A percentile compares a stretch with the other conserved stretches of the same genome.
Evolutionary conservation across 2,888 invertebrate species (phyloP).

Genomic region (Fragum sueziense): DNA sequence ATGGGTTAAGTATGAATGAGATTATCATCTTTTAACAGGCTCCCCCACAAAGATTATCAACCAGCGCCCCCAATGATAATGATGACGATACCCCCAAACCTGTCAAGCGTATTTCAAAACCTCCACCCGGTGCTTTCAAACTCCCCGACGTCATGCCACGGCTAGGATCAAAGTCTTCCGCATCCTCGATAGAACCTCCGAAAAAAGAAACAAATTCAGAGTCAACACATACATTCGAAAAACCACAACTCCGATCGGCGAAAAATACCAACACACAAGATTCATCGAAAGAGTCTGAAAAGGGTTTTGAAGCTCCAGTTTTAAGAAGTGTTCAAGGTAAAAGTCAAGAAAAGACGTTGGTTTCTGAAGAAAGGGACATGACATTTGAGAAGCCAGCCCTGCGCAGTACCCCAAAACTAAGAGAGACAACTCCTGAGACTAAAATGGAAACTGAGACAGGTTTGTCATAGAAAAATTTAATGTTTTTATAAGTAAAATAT

Average conservation of each 20-base stretch:
- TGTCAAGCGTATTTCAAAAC: slow-evolving; percentile 48
- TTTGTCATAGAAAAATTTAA: not conserved
- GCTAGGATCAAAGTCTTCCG: not conserved
- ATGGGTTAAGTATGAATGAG: no score
- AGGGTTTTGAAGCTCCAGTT: slow-evolving; percentile 14
- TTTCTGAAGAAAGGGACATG: slow-evolving; percentile 45
- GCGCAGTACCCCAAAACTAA: slow-evolving; percentile 46
- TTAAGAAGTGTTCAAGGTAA: slow-evolving; percentile 4
- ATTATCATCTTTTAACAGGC: slow-evolving; percentile 38
- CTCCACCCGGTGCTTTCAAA: slow-evolving; percentile 58
- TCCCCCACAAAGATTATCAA: slow-evolving; percentile 43
- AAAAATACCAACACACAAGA: not conserved
- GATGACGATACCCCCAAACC: slow-evolving; percentile 25
- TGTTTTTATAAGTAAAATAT: not conserved
- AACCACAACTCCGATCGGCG: slow-evolving; percentile 11
- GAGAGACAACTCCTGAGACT: slow-evolving; percentile 26
- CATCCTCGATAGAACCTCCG: not conserved
- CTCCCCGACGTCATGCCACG: slow-evolving; percentile 38
- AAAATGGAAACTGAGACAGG: slow-evolving; percentile 34
- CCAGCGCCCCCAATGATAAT: slow-evolving; percentile 24
- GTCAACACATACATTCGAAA: slow-evolving; percentile 36
- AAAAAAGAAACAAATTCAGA: not conserved
- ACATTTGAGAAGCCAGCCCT: slow-evolving; percentile 51
- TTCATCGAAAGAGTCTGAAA: not conserved
- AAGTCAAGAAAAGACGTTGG: not conserved